A percentile compares a stretch with the other conserved stretches of the same genome.
These are phyloP conservation scores for Nephrotoma guestfalica DNA, from an alignment of 2,888 invertebrate genomes.

Conservation along the genomic window DNA sequence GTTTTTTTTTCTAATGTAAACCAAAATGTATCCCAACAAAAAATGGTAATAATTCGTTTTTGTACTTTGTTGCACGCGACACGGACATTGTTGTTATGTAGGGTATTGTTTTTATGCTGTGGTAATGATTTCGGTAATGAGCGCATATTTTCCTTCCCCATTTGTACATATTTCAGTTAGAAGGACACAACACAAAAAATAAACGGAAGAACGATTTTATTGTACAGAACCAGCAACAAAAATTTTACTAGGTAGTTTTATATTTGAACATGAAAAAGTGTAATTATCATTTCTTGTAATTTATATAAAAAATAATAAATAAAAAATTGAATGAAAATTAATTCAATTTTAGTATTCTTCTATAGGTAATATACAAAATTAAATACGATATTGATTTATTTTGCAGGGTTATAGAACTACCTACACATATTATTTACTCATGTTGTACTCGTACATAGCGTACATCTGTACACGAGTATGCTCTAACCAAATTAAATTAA, in stretches of 20 bases:
- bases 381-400: background rate
- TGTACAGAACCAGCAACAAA: background rate
- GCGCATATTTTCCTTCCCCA: background rate
- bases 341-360: background rate
- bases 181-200: background rate
- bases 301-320: background rate
- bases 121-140: background rate
- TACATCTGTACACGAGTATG: background rate
- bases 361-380: background rate
- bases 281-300: background rate
- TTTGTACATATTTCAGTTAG: background rate
- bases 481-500: background rate
- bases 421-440: background rate
- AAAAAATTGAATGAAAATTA: background rate
- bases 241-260: background rate
- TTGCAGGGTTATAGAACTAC: background rate
- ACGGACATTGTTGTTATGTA: background rate
- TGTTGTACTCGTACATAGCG: background rate
- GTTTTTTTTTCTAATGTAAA: background rate
- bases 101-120: background rate
- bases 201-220: background rate
- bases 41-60: background rate
- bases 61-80: background rate
- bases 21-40: background rate
- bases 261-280: background rate